Evolutionary conservation across 2,888 invertebrate species (phyloP).

Genomic region (Eucriotettix oculatus): DNA sequence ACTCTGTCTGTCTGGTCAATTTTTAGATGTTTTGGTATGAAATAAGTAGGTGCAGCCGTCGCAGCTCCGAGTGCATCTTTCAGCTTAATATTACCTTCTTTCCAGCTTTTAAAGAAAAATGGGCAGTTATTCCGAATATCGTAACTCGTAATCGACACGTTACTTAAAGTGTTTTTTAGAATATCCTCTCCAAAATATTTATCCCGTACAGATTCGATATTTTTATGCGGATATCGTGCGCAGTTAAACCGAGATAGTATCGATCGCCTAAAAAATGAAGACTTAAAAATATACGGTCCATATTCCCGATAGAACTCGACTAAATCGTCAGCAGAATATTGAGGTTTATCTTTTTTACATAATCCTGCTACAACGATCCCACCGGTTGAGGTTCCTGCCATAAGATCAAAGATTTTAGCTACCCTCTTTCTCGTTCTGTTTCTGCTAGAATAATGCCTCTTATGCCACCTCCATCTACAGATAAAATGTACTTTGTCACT

Average conservation of each 20-base stretch:
- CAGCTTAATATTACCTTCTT: background rate
- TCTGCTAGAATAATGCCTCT: background rate
- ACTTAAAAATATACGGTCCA: background rate
- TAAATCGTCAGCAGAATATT: slow-evolving; percentile 2
- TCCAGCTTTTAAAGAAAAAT: slow-evolving; percentile 1
- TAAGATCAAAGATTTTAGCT: slow-evolving; percentile 2
- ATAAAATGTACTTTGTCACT: background rate
- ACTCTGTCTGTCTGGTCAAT: background rate
- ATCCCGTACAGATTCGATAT: slow-evolving; percentile 3
- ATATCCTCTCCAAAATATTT: slow-evolving; percentile 1
- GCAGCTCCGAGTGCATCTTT: background rate
- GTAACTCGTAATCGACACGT: background rate
- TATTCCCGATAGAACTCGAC: background rate
- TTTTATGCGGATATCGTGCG: background rate
- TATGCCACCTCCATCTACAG: slow-evolving; percentile 2
- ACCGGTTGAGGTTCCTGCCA: slow-evolving; percentile 4
- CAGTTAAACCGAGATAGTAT: background rate
- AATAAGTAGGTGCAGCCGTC: slow-evolving; percentile 2
- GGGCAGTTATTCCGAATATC: background rate
- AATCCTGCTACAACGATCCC: slow-evolving; percentile 3
- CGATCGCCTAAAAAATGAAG: background rate
- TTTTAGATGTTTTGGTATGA: slow-evolving; percentile 2
- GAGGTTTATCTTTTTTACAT: slow-evolving; percentile 3
- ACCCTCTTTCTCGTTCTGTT: background rate
- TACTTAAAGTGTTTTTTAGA: slow-evolving; percentile 1